Evolutionary conservation across 2,888 invertebrate species (phyloP).

Genomic region (Piscicola geometra): DNA sequence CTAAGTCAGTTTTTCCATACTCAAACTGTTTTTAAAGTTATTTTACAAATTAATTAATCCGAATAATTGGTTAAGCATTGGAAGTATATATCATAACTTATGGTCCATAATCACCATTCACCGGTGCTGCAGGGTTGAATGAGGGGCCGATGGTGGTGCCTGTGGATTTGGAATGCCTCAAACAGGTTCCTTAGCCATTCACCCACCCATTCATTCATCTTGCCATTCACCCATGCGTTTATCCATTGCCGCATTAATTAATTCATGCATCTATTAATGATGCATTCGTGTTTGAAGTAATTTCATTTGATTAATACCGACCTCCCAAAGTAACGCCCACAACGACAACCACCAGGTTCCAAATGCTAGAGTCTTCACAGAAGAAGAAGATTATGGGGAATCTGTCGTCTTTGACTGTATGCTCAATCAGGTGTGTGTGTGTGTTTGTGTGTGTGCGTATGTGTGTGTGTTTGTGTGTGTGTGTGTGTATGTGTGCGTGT

Average conservation of each 20-base stretch:
- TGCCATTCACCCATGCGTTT: no score
- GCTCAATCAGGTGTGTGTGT: background rate
- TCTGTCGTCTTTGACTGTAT: constrained; percentile 54
- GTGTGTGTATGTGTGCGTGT: background rate
- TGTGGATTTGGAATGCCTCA: constrained; percentile 54
- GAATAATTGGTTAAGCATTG: no score
- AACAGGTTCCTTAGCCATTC: constrained; percentile 50
- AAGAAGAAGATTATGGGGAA: constrained; percentile 45
- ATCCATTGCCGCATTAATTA: no score
- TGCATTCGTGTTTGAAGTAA: no score
- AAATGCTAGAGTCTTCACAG: constrained; percentile 2
- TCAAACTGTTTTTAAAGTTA: no score
- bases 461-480: background rate
- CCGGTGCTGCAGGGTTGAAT: background rate
- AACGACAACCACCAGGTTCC: constrained; percentile 44
- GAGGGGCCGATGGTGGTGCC: constrained; percentile 49
- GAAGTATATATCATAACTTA: no score
- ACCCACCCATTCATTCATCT: no score
- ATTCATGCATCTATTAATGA: no score
- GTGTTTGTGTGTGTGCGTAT: constrained; percentile 2
- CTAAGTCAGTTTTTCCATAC: background rate
- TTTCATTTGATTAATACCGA: no score
- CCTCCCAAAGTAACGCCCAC: no score
- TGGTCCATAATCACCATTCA: no score
- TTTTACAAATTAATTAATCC: no score